Evolutionary conservation across 2,888 invertebrate genomes (phyloP), one percentile per base, ranked within the genome.

Genomic region (Aquatica leii): DNA sequence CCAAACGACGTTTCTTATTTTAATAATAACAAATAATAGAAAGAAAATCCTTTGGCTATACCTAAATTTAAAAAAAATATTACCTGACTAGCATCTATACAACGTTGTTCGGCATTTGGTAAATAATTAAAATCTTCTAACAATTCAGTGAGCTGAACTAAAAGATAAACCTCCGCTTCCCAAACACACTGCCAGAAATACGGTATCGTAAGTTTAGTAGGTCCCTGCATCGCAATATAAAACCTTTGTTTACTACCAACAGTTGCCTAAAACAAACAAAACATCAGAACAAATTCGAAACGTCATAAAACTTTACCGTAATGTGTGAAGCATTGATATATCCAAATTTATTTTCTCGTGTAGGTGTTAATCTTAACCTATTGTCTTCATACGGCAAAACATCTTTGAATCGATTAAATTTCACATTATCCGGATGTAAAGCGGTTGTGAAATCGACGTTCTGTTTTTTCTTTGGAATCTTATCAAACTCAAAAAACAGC

Each of bases 321-420:
- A 97, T 88, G 76, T 95, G 93, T 1, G 95, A 95, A 1, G 96
- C 96, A 83, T 97, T 97, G 70, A 97, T 92, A 75, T 97, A 97
- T 11, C 97, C 97, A 75, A 88, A 87, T 56, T 91, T 90, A 82
- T 97, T 97, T 71, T 88, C 87, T 74, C 91, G 90, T 8, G 90
- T 87, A 4, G 95, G 92, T n/a, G 90, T 89, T 17, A 97, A 82
- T 65, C 91, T 86, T 34, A 97, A 91, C 53, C 96, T 82, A 79
- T 94, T 96, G 76, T 94, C 94, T 76, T 95, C 96, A 78, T 97
- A 97, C 0, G 97, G 97, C 68, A 96, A 84, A 71, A 93, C 89
- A 78, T 92, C 91, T 62, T 86, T 85, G 76, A 87, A 88, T 72
- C 84, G 83, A 50, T 84, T 77, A 75, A 78, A 75, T 75, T 80